phyloP scores from a whole-genome alignment of 2,113 vertebrate species.

The Pituophis catenifer region DNA sequence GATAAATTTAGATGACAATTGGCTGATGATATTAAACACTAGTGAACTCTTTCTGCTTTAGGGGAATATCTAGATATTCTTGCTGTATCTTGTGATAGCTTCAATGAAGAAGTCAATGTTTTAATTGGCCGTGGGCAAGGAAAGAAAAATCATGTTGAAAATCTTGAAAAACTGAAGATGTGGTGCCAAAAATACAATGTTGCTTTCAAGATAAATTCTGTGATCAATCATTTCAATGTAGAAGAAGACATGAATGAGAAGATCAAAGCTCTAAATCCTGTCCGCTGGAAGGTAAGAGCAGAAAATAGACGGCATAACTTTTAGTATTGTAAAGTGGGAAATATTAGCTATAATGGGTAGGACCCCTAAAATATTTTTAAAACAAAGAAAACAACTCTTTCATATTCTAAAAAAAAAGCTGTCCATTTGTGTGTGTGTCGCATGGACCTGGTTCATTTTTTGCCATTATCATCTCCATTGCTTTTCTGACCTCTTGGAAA shows the following conservation, averaged over 20 bases:
- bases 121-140: conserved; percentile 87
- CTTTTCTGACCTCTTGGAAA: neutral
- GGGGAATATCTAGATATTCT: conserved; percentile 89
- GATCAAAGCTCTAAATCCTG: conserved; percentile 78
- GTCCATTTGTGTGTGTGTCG: neutral
- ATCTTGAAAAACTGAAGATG: conserved; percentile 75
- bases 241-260: conserved; percentile 85
- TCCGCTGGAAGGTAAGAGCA: conserved; percentile 89
- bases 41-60: conserved; percentile 44
- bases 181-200: conserved; percentile 88
- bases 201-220: conserved; percentile 95
- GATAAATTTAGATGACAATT: neutral
- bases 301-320: neutral
- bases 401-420: neutral
- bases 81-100: conserved; percentile 94
- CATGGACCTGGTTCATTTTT: neutral
- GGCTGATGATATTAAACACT: neutral
- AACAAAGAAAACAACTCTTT: neutral
- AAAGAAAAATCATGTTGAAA: conserved; percentile 85
- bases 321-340: neutral
- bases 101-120: conserved; percentile 84
- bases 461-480: neutral
- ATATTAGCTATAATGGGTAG: neutral
- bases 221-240: conserved; percentile 89
- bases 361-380: neutral